These are phyloP conservation scores for Eubucco bourcierii DNA, from an alignment of 2,113 vertebrate species.

Conservation along the genomic window DNA sequence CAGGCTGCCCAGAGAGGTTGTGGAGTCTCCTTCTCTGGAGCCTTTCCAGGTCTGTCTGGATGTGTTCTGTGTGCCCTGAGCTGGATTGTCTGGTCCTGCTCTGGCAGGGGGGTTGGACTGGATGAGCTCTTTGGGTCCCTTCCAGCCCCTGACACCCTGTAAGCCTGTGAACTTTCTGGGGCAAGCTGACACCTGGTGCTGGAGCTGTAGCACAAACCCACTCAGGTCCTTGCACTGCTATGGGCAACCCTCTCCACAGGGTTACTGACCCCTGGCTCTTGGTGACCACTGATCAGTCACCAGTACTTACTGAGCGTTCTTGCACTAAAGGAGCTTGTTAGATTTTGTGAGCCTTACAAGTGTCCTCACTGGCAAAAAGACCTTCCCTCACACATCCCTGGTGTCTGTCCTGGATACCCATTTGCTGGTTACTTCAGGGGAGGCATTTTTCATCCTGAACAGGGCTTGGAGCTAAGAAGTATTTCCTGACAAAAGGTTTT, in stretches of 20 bases:
- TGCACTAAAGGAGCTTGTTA: neutral
- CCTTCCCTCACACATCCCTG: neutral
- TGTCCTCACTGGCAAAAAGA: neutral
- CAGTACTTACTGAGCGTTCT: too few relatives aligned
- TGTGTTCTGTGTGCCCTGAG: too few relatives aligned
- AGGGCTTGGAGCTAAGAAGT: neutral
- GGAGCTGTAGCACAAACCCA: rapidly evolving
- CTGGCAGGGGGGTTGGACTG: too few relatives aligned
- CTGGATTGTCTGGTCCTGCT: too few relatives aligned
- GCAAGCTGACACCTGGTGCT: neutral
- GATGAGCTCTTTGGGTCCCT: too few relatives aligned
- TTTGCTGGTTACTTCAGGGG: neutral
- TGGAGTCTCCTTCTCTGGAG: too few relatives aligned
- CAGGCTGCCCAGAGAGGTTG: too few relatives aligned
- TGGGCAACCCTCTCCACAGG: neutral
- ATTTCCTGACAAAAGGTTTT: neutral
- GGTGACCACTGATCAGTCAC: too few relatives aligned
- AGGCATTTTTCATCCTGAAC: slow-evolving; percentile 3
- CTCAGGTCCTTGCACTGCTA: neutral
- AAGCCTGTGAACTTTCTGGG: neutral
- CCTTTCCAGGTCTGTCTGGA: too few relatives aligned
- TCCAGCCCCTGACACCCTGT: too few relatives aligned
- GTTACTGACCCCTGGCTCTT: neutral
- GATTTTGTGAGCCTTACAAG: neutral
- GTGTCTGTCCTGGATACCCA: neutral